Conservation (phyloP, 2,113 vertebrate species). For the Telmatochromis sp. region DNA sequence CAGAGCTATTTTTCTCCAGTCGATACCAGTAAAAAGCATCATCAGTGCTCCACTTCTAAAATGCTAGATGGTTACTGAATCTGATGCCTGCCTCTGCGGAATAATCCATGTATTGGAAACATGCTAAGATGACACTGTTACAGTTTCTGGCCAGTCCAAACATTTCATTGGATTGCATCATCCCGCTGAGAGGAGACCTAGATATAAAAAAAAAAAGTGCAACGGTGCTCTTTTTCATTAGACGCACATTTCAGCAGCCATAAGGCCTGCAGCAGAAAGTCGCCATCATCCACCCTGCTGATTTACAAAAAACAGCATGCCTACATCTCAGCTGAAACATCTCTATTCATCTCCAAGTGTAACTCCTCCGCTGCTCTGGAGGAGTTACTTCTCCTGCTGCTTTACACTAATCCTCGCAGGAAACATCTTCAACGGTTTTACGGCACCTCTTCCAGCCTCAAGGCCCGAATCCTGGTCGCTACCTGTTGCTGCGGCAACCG, state of each 20-base stretch:
- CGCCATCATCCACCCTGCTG: neutral
- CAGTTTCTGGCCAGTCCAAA: neutral
- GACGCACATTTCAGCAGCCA: neutral
- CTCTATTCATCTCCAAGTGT: neutral
- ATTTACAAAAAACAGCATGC: neutral
- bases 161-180: slow-evolving; percentile 44
- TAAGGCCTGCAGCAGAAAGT: neutral
- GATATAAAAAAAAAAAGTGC: neutral
- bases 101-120: neutral
- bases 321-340: neutral
- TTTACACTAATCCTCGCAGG: slow-evolving; percentile 47
- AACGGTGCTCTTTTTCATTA: neutral
- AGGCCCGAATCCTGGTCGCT: neutral
- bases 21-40: neutral
- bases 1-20: neutral
- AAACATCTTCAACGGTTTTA: slow-evolving; percentile 41
- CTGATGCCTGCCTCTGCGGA: neutral
- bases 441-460: slow-evolving; percentile 19
- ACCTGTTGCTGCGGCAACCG: slow-evolving; percentile 42
- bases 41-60: neutral
- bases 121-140: neutral
- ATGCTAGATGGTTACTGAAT: neutral
- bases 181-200: neutral
- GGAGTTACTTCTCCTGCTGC: slow-evolving; percentile 75
- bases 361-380: slow-evolving; percentile 36